phyloP scores from a whole-genome alignment of 2,888 invertebrate species.

The Andrena dorsata region DNA sequence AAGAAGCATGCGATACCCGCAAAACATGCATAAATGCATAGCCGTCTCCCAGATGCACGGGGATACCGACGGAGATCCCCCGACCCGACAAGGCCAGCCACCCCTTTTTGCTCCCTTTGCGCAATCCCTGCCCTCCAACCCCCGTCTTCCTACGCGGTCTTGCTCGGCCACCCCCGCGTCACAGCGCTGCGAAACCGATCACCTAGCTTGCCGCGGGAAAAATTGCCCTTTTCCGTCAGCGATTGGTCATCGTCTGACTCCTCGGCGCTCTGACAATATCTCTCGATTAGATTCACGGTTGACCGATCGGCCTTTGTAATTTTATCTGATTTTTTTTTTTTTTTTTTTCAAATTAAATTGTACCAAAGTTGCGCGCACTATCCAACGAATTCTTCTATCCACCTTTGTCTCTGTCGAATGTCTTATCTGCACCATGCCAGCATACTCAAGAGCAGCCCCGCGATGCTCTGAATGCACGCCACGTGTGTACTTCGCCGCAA shows the following conservation, averaged over 20 bases:
- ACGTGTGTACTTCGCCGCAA: slow-evolving; percentile 35
- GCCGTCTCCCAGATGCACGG: slow-evolving; percentile 79
- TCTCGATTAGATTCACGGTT: too few species aligned
- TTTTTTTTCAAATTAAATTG: neutral
- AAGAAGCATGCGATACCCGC: slow-evolving; percentile 82
- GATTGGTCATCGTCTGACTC: neutral
- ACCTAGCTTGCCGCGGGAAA: neutral
- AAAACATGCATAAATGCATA: slow-evolving; percentile 83
- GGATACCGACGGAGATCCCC: slow-evolving; percentile 79
- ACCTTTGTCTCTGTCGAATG: slow-evolving; percentile 17
- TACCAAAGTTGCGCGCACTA: neutral
- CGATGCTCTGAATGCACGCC: slow-evolving; percentile 32
- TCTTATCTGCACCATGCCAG: slow-evolving; percentile 23
- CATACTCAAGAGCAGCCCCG: slow-evolving; percentile 33
- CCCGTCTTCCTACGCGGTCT: slow-evolving; percentile 33
- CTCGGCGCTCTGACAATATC: too few species aligned
- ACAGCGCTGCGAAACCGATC: slow-evolving; percentile 38
- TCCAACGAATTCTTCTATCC: slow-evolving; percentile 1
- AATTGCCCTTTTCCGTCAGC: slow-evolving; percentile 4
- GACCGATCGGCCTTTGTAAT: too few species aligned
- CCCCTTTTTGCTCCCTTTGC: slow-evolving; percentile 71
- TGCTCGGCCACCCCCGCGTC: slow-evolving; percentile 18
- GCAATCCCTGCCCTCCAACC: slow-evolving; percentile 45
- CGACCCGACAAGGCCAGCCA: slow-evolving; percentile 76
- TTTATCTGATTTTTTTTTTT: neutral